Base-by-base conservation (phyloP, 2,888 invertebrate genomes). In the Neoscelio sp. region DNA sequence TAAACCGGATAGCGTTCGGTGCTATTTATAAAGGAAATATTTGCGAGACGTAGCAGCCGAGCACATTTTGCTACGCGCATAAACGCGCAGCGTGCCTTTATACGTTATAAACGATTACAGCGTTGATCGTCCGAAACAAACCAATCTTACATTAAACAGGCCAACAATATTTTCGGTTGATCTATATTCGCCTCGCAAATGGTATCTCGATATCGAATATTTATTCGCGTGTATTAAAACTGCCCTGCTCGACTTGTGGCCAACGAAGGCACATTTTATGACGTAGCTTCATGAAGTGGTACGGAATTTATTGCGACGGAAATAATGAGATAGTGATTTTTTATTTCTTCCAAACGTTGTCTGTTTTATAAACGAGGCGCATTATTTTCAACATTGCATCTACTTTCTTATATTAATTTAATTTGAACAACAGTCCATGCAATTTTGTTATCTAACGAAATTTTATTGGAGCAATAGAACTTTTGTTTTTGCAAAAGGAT, bases 11-110 rank as follows among this genome's bases (percentile, higher is more conserved):
- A 83, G 78, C 80, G 82, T 80, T 82, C 83, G 76, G 62, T 68
- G 85, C 87, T 89, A 88, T 89, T 89, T 88, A 88, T 88, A 89
- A 88, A 87, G 86, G 85, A 88, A 88, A 88, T 88, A 89, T 89
- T 89, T 88, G 86, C 84, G 83, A 84, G 83, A 79, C 80, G 81
- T 82, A 82, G 67, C 73, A 75, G 64, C 82, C 74, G 77, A 80
- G 80, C 80, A 82, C 84, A 82, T 81, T 83, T 85, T 81, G 35
- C 71, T 62, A 15, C 15, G 33, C 46, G 38, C 42, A 73, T 73
- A 73, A 67, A 74, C 71, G 67, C 54, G 38, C 35, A 44, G 28
- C 38, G 15, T 38, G 52, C 13, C n/a, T 58, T 74, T 65, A 60
- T 78, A 70, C 62, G 28, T 62, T 64, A 68, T 38, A 68, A 68